phyloP scores from a whole-genome alignment of 2,797 vertebrate species.

The Sebastes cheni region DNA sequence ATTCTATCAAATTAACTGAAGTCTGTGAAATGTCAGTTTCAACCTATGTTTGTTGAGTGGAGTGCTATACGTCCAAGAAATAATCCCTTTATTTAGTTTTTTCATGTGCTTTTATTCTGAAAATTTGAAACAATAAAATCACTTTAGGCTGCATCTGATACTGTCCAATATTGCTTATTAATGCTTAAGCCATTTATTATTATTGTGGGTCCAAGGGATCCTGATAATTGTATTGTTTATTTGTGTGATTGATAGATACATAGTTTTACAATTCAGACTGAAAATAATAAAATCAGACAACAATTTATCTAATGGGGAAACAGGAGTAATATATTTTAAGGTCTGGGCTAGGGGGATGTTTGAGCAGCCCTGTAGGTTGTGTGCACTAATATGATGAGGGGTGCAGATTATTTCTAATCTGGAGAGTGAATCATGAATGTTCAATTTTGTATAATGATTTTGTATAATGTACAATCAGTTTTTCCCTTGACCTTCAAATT shows the following conservation, averaged over 20 bases:
- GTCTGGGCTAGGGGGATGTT: background rate
- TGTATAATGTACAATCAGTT: background rate
- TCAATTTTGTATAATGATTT: background rate
- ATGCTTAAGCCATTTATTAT: background rate
- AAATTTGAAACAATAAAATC: background rate
- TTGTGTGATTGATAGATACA: background rate
- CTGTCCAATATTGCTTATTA: background rate
- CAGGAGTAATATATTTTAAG: background rate
- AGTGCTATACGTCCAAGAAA: background rate
- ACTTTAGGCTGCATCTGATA: background rate
- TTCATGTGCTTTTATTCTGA: background rate
- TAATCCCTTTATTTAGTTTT: background rate
- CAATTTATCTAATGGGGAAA: background rate
- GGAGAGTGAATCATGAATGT: background rate
- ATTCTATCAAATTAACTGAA: too few species aligned
- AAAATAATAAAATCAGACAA: background rate
- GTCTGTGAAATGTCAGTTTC: background rate
- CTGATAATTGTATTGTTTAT: background rate
- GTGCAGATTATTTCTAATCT: background rate
- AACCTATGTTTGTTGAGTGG: background rate
- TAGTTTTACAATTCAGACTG: background rate
- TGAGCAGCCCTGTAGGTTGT: background rate
- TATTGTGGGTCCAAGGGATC: background rate
- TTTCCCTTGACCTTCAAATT: slow-evolving; percentile 7
- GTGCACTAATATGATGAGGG: background rate